phyloP scores from a whole-genome alignment of 2,113 vertebrate species.

The Phylloscopus whistleri region DNA sequence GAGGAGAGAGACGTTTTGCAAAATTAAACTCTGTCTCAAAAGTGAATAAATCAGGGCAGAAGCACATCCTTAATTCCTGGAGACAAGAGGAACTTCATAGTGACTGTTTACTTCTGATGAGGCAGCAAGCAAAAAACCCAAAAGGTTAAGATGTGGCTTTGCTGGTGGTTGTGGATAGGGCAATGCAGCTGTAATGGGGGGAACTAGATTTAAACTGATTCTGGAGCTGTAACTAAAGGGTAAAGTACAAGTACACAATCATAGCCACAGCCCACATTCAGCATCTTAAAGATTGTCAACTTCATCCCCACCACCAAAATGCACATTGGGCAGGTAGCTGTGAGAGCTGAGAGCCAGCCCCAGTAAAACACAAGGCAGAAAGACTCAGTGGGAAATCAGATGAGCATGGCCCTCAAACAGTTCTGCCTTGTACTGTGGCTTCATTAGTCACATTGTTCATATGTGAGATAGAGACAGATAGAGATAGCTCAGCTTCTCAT shows the following conservation, averaged over 20 bases:
- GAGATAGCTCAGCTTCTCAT: not conserved
- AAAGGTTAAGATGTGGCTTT: not conserved
- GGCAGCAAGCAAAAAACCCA: not conserved
- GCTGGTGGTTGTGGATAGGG: not conserved
- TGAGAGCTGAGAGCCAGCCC: not conserved
- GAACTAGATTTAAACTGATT: not conserved
- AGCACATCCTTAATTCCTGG: not conserved
- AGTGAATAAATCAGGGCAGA: conserved; percentile 21
- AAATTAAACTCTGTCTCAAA: conserved; percentile 44
- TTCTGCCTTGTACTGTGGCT: not conserved
- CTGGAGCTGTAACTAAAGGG: not conserved
- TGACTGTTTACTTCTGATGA: not conserved
- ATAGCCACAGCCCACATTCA: not conserved
- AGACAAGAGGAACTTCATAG: not conserved
- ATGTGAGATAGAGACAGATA: not conserved
- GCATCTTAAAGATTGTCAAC: not conserved
- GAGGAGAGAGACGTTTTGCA: not conserved
- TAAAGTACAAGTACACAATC: not conserved
- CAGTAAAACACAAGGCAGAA: not conserved
- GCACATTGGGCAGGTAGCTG: not conserved
- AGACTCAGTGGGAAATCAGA: not conserved
- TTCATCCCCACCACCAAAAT: not conserved
- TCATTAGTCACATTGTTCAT: not conserved
- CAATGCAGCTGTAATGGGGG: not conserved
- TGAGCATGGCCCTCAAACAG: not conserved